These are phyloP conservation scores for Schizotus pectinicornis DNA, from an alignment of 2,888 invertebrate genomes.

Conservation along the genomic window DNA sequence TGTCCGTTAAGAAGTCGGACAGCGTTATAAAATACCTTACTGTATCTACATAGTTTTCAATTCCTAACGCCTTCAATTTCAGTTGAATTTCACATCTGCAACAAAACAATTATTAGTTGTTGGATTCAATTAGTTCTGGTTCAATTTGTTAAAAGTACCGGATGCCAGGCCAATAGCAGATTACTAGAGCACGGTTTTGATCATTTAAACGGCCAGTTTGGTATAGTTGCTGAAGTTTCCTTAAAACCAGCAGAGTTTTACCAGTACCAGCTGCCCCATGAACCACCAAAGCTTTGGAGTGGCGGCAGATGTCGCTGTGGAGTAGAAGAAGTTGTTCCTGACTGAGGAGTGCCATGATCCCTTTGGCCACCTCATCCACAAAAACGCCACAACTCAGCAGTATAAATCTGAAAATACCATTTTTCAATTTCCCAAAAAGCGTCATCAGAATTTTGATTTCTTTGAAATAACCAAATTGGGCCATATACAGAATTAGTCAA, in stretches of 20 bases:
- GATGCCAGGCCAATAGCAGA: constrained; percentile 56
- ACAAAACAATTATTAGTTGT: constrained; percentile 6
- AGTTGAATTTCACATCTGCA: constrained; percentile 46
- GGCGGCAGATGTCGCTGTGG: constrained; percentile 38
- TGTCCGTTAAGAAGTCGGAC: constrained; percentile 45
- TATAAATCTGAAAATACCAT: constrained; percentile 43
- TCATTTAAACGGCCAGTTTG: constrained; percentile 47
- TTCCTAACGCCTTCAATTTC: constrained; percentile 44
- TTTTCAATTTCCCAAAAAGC: too few species aligned
- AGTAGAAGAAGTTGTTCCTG: constrained; percentile 51
- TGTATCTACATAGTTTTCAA: constrained; percentile 49
- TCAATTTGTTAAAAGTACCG: constrained; percentile 36
- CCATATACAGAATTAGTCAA: too few species aligned
- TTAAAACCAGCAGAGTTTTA: constrained; percentile 53
- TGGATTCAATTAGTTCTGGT: not conserved
- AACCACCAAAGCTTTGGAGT: constrained; percentile 46
- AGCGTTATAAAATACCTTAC: constrained; percentile 50
- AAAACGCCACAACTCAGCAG: constrained; percentile 54
- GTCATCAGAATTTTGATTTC: too few species aligned
- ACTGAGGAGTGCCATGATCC: constrained; percentile 51
- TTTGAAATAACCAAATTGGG: too few species aligned
- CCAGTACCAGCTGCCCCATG: constrained; percentile 57
- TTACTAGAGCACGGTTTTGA: constrained; percentile 51
- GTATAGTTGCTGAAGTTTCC: constrained; percentile 51
- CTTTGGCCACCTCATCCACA: constrained; percentile 51